Percentiles rank a stretch among this genome's conserved stretches.
These are phyloP conservation scores for Coptodon rendalli DNA, from an alignment of 2,113 vertebrate genomes.

Conservation along the genomic window DNA sequence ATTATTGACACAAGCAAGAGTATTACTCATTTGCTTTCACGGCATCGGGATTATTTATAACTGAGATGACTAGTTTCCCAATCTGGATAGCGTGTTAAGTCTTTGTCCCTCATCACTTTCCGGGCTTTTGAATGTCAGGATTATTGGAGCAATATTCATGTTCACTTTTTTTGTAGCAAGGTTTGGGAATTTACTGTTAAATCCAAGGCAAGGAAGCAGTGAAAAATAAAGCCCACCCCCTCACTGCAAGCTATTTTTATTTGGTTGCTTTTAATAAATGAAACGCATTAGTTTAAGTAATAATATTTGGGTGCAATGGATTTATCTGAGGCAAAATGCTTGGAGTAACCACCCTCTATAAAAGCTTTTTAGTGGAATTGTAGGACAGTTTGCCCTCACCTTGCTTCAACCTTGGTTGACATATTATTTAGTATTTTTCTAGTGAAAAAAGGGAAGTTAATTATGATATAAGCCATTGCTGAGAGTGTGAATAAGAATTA, in stretches of 20 bases:
- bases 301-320: neutral
- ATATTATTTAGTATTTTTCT: neutral
- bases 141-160: neutral
- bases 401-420: neutral
- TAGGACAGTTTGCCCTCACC: neutral
- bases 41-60: neutral
- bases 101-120: neutral
- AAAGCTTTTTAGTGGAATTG: constrained; percentile 13
- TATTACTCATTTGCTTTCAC: constrained; percentile 6
- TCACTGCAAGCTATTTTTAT: neutral
- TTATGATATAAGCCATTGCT: neutral
- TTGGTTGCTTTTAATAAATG: neutral
- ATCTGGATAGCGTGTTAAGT: neutral
- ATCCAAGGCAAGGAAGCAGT: neutral
- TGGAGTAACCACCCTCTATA: neutral
- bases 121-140: neutral
- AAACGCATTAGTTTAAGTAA: constrained; percentile 23
- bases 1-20: neutral
- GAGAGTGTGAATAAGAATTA: neutral
- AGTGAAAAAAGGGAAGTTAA: neutral
- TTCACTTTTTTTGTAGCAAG: neutral
- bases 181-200: neutral
- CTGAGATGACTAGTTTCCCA: neutral
- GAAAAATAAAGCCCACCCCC: neutral
- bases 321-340: neutral